Base-by-base conservation (phyloP, 1,140 invertebrate genomes). In the Whitmania pigra region DNA sequence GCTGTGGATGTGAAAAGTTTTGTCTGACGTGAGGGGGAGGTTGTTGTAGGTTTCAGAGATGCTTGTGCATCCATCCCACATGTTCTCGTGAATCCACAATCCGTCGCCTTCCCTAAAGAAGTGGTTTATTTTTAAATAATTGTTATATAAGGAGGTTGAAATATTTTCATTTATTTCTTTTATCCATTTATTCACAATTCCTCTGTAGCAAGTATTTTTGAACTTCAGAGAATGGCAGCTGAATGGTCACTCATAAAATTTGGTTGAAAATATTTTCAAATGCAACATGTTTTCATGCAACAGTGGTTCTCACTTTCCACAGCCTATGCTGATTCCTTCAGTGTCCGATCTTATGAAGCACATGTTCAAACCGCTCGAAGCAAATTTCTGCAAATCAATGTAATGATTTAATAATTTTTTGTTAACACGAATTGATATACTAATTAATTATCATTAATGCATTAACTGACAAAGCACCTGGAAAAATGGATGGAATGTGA, bases 401-500 rank as follows among this genome's bases (percentile, higher is more conserved):
- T 63, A 20, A 63, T 25, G 9, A n/a, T 11, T 25, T 63, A 25
- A n/a, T 11, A 63, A 13, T 60, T 60, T n/a, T 7, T 60, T 31
- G 13, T 25, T 25, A 22, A 57, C 20, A 57, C 9, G 25, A 18
- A 25, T 63, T 9, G 22, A 63, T 25, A 25, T 63, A 25, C 22
- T 63, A 25, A 25, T 63, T 2, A 63, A 63, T 63, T 63, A 25
- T 63, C 15, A 63, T 13, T 20, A 63, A 63, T n/a, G 25, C 20
- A 20, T 57, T 57, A 57, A 57, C 5, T n/a, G 25, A 57, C 25
- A 57, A 20, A 9, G 25, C 2, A 63, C 57, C 15, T 63, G 57
- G 29, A 63, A 63, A 63, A 63, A 25, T n/a, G 57, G 57, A 22
- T 63, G 57, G 15, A 63, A 63, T 25, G 22, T 63, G 18, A 63